A percentile compares a stretch with the other conserved stretches of the same genome.
These are phyloP conservation scores for Drosophila eugracilis DNA, from an alignment of 1,140 invertebrate species.

Conservation along the genomic window DNA sequence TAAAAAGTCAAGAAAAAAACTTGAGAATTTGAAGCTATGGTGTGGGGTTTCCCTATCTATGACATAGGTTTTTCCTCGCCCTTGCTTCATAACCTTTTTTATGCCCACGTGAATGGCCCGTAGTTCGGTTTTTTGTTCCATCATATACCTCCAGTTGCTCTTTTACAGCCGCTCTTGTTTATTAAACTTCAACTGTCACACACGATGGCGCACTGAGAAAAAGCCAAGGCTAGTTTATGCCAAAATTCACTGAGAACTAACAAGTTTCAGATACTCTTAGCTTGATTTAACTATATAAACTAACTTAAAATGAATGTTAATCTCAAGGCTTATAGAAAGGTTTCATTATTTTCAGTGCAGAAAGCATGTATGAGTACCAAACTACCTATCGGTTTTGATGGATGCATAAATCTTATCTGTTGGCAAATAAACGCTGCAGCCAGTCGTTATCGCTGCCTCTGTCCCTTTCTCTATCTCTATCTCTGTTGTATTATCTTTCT, in stretches of 20 bases:
- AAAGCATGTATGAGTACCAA: neutral
- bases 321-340: neutral
- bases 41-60: neutral
- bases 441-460: conserved; percentile 12
- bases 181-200: conserved; percentile 57
- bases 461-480: neutral
- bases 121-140: conserved; percentile 40
- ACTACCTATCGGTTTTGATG: conserved; percentile 31
- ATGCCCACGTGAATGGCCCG: conserved; percentile 42
- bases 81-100: conserved; percentile 43
- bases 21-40: conserved; percentile 2
- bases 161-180: conserved; percentile 59
- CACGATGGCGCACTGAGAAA: conserved; percentile 5
- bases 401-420: conserved; percentile 47
- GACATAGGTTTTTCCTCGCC: conserved; percentile 33
- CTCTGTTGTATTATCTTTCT: neutral
- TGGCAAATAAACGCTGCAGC: conserved; percentile 53
- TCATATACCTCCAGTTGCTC: conserved; percentile 17
- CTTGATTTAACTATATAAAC: no score
- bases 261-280: no score
- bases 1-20: conserved; percentile 51
- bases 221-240: no score
- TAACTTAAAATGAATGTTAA: no score
- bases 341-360: neutral
- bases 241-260: no score